Base-by-base conservation (phyloP, 53 echinoderm and acorn worm genomes). In the Astropecten irregularis region DNA sequence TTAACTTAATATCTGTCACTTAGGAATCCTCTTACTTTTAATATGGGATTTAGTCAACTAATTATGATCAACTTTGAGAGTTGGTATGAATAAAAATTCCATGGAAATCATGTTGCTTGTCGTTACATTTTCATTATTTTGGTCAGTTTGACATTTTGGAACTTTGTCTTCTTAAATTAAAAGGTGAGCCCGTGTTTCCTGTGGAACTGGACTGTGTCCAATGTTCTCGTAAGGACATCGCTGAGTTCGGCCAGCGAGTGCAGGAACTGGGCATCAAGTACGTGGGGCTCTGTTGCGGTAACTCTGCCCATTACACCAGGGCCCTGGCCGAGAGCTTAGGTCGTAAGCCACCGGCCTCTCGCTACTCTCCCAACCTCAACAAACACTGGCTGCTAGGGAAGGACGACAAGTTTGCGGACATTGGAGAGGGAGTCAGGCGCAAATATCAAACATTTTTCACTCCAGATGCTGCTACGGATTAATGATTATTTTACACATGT, bases 281-380 rank as follows among this genome's bases (percentile, higher is more conserved):
- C 90, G 93, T 95, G 61, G 95, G 95, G 52, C 62, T 95, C 64
- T 95, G 95, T 48, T 95, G 95, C 57, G 95, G 95, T 18, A 95
- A 95, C 65, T 88, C 90, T 5, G 83, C 95, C 32, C 93, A 95
- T 50, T 92, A 83, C 82, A 95, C 93, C 42, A 66, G 95, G 6
- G 40, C 88, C 40, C 85, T 95, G 30, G 90, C 90, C 25, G 95
- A 95, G 76, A 82, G 86, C 35, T 73, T 90, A 19, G 95, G 95
- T 30, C 72, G 91, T 11, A 66, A 42, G 29, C 95, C 95, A 2
- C 91, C 87, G 29, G 95, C 91, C 18, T 85, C 82, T 26, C 81
- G 88, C 49, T 95, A 86, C 81, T 70, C 95, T 3, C 82, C 89
- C 2, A n/a, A n/a, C n/a, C n/a, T n/a, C n/a, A 42, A 76, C 31